Conservation (phyloP, 2,113 vertebrate genomes). For the Seriola rivoliana region DNA sequence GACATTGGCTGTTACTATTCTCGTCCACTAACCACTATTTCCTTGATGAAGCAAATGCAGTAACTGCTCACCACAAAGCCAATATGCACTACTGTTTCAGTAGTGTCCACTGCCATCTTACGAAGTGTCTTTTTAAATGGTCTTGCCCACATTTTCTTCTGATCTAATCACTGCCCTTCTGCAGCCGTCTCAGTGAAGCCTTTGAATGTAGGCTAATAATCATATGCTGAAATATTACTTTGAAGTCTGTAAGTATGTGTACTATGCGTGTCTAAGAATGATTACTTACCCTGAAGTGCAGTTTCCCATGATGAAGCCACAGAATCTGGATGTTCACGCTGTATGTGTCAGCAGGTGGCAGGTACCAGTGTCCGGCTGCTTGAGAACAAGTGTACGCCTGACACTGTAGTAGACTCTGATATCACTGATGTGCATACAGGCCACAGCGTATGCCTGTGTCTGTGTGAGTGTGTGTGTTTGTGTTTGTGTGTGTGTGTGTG, state of each 20-base stretch:
- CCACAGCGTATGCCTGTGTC: neutral
- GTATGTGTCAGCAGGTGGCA: neutral
- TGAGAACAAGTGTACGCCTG: neutral
- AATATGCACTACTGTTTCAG: neutral
- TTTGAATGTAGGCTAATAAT: neutral
- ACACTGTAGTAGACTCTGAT: conserved; percentile 15
- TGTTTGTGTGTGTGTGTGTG: neutral
- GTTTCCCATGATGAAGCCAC: conserved; percentile 69
- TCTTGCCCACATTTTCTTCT: neutral
- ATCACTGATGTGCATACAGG: conserved; percentile 31
- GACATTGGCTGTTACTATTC: neutral
- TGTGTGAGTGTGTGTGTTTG: neutral
- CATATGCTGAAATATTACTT: neutral
- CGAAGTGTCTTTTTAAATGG: neutral
- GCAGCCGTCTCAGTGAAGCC: neutral
- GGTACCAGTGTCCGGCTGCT: conserved; percentile 10
- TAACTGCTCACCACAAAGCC: neutral
- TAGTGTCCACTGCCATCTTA: neutral
- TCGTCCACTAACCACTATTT: conserved; percentile 31
- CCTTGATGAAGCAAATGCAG: conserved; percentile 30
- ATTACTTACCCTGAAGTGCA: conserved; percentile 67
- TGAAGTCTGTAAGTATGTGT: neutral
- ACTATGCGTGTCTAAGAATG: neutral
- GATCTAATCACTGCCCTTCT: neutral
- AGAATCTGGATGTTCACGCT: neutral